Conservation (phyloP, 2,888 invertebrate genomes). For the Dryocosmus kuriphilus region DNA sequence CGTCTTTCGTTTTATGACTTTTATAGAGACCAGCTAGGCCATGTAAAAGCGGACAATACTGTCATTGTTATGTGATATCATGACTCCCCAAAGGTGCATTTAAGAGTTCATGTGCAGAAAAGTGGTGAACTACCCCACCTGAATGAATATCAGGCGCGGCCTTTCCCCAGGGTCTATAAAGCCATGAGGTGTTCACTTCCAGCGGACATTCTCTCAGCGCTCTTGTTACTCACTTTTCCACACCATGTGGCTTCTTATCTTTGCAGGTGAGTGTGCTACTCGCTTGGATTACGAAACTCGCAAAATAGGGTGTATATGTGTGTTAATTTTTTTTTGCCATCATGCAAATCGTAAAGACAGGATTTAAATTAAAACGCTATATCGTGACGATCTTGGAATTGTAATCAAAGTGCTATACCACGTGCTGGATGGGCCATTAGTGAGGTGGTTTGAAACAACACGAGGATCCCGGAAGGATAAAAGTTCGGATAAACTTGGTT, state of each 20-base stretch:
- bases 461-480: background rate
- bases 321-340: background rate
- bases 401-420: constrained; percentile 9
- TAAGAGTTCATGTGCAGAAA: constrained; percentile 59
- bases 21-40: background rate
- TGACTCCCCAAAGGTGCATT: constrained; percentile 56
- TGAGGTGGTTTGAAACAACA: constrained; percentile 9
- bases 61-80: constrained; percentile 48
- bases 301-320: constrained; percentile 7
- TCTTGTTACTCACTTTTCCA: constrained; percentile 72
- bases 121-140: constrained; percentile 73
- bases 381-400: background rate
- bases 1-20: background rate
- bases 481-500: background rate
- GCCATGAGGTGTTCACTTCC: constrained; percentile 71
- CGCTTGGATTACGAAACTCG: constrained; percentile 42
- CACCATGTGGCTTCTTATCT: constrained; percentile 75
- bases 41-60: constrained; percentile 44
- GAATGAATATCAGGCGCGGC: constrained; percentile 71
- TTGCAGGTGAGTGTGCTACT: constrained; percentile 72
- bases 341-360: background rate
- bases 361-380: background rate
- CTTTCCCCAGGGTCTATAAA: constrained; percentile 76
- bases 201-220: constrained; percentile 74
- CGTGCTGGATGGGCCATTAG: constrained; percentile 3